Evolutionary conservation across 2,888 invertebrate species (phyloP).

Genomic region (Nomada goodeniana): DNA sequence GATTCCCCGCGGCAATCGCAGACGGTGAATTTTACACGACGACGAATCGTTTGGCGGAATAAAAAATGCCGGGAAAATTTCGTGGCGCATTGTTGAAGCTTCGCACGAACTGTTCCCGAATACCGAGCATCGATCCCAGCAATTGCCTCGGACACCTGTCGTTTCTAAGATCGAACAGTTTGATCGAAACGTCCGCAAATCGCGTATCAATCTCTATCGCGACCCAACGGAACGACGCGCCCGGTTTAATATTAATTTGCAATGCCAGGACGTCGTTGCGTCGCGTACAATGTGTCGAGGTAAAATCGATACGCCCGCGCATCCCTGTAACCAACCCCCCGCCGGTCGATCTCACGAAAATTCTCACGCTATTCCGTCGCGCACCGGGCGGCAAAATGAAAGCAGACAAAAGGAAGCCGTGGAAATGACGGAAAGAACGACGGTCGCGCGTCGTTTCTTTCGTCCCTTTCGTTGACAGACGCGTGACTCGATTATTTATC

Average conservation of each 20-base stretch:
- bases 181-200: not conserved
- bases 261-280: not conserved
- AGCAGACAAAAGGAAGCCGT: not conserved
- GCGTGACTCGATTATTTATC: conserved; percentile 59
- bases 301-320: conserved; percentile 24
- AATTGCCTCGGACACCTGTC: too few relatives aligned
- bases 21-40: conserved; percentile 28
- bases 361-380: not conserved
- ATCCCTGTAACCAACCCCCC: not conserved
- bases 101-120: too few relatives aligned
- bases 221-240: not conserved
- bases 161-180: not conserved
- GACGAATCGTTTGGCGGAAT: conserved; percentile 40
- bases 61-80: too few relatives aligned
- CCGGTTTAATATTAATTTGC: conserved; percentile 18
- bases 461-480: conserved; percentile 6
- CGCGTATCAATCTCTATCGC: not conserved
- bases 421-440: not conserved
- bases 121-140: too few relatives aligned
- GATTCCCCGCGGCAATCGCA: conserved; percentile 5
- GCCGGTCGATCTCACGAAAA: conserved; percentile 13
- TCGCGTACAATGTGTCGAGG: conserved; percentile 2
- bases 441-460: conserved; percentile 24
- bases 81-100: too few relatives aligned
- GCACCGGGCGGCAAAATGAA: not conserved